Base-by-base conservation (phyloP, 2,888 invertebrate species). In the Mythimna lalbum region DNA sequence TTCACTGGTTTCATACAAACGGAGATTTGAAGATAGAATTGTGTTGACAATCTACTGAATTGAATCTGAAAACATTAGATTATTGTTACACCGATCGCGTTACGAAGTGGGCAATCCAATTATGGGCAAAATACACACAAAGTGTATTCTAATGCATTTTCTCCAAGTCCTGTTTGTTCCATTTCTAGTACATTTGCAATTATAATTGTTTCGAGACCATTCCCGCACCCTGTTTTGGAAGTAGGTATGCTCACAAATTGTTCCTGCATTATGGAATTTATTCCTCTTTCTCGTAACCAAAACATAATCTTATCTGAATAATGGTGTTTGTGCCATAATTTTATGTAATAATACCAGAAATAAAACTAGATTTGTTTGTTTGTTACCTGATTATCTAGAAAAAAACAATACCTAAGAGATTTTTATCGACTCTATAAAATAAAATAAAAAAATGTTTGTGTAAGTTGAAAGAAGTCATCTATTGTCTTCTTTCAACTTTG, bases 151-250 rank as follows among this genome's bases (percentile, higher is more conserved):
- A 82, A 81, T 86, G 71, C 70, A 77, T 49, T 63, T 63, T 33
- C 57, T 49, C 55, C 66, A 65, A 86, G 43, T 74, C 67, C 64
- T 83, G 85, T 86, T 84, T 86, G 80, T 85, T 73, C 78, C 80
- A 80, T 39, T 81, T 85, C 59, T 69, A 50, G 43, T 56, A 70
- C 47, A 86, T 86, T 84, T 86, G 69, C 78, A 84, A 86, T 82
- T 85, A 64, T 76, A 76, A 84, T 82, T 56, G 63, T 76, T 33
- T 43, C 52, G 27, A 39, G 61, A 53, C 65, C 52, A 23, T 74
- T 55, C 63, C 17, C 60, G 23, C 62, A 64, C 52, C 50, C 27
- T 23, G 43, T 66, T 74, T 76, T 57, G 56, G n/a, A 55, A 61
- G 53, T 49, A 49, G 47, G 47, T 47, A 21, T 61, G 60, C 39